Evolutionary conservation across 2,888 invertebrate genomes (phyloP), one percentile per base, ranked within the genome.

Genomic region (Epistrophella euchroma): DNA sequence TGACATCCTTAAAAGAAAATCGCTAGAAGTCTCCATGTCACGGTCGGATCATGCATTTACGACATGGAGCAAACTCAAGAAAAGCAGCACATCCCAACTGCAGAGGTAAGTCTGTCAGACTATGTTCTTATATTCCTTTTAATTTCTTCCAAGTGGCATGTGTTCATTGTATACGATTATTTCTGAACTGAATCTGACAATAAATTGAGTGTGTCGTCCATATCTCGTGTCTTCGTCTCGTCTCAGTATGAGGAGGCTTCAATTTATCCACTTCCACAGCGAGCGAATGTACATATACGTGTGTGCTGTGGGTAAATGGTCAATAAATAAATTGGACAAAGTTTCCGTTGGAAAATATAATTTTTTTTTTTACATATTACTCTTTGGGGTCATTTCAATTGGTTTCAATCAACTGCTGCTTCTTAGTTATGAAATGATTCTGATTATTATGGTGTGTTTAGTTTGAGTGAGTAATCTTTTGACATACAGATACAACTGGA

Each of bases 1-100:
- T 78, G 92, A 92, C 82, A 92, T 92, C 88, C 92, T 92, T 55
- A 92, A 91, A 88, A 90, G 91, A 78, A 92, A 92, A 88, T 90
- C 92, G 91, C 91, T 95, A 92, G 95, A 96, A 90, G 94, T 95
- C 88, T 96, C 96, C 89, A 97, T 97, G 97, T 96, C 96, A 86
- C 96, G 96, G 91, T 97, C 97, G 81, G 97, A 97, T 92, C 96
- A 97, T 90, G 96, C 96, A 89, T 96, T 97, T 93, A 97, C 97
- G 88, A 97, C 97, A 56, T 97, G 97, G 96, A 97, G 97, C 93
- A 97, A 97, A 92, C 93, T 97, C 90, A 96, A 96, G 93, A 95
- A 95, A 90, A 95, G 94, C 90, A 94, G 94, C 91, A 94, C 95
- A 89, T 93, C 94, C 88, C 95, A 95, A 89, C 93, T 95, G 90